phyloP scores from a whole-genome alignment of 2,888 invertebrate species.

The Petrophora chlorosata region DNA sequence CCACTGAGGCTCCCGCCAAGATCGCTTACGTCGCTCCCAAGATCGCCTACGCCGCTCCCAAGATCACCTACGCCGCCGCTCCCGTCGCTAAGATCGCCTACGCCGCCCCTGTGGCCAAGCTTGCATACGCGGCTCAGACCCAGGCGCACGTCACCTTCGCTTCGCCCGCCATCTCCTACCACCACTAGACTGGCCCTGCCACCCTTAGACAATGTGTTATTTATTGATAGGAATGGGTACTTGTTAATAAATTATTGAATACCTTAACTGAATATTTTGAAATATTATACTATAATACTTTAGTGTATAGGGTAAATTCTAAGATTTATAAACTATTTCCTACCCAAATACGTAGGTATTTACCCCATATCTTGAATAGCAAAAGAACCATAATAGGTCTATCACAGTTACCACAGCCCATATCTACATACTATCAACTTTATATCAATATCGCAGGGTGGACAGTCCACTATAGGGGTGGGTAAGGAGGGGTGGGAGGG shows the following conservation, averaged over 20 bases:
- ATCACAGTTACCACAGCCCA: conserved; percentile 10
- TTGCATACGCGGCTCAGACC: conserved; percentile 46
- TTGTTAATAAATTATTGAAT: conserved; percentile 44
- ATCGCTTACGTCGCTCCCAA: conserved; percentile 42
- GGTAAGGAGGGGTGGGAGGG: conserved; percentile 43
- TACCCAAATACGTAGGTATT: too few species aligned
- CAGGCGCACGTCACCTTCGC: conserved; percentile 63
- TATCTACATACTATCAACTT: conserved; percentile 51
- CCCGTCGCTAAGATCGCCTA: conserved; percentile 53
- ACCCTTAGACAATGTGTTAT: conserved; percentile 47
- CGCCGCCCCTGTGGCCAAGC: conserved; percentile 53
- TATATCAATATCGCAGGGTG: conserved; percentile 56
- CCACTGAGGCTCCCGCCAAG: conserved; percentile 40
- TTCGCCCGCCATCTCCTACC: conserved; percentile 69
- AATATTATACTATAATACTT: too few species aligned
- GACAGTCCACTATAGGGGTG: conserved; percentile 35
- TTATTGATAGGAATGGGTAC: conserved; percentile 44
- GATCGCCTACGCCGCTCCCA: conserved; percentile 43
- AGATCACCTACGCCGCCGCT: conserved; percentile 43
- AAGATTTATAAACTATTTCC: too few species aligned
- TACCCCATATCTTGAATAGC: too few species aligned
- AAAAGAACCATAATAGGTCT: too few species aligned
- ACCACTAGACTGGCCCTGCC: conserved; percentile 52
- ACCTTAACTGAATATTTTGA: conserved; percentile 1
- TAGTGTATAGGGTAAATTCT: too few species aligned